phyloP scores from a whole-genome alignment of 2,113 vertebrate species.

The Pygoscelis antarcticus region DNA sequence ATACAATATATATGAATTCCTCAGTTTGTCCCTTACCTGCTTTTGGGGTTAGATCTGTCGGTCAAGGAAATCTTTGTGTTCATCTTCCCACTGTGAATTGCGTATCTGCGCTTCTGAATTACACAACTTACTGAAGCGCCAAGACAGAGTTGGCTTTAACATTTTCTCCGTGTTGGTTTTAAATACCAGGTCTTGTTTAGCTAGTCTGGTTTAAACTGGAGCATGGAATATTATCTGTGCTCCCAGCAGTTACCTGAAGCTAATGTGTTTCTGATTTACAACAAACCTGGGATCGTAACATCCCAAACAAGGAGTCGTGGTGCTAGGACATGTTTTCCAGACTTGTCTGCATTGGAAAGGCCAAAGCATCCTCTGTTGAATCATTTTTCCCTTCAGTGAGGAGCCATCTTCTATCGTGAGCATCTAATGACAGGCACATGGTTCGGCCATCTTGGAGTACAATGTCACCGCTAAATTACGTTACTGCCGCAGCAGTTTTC shows the following conservation, averaged over 20 bases:
- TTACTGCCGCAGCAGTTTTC: background rate
- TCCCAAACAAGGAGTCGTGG: background rate
- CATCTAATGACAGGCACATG: background rate
- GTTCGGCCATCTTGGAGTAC: background rate
- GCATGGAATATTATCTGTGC: background rate
- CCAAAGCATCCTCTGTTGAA: background rate
- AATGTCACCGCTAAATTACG: background rate
- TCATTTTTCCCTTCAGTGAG: background rate
- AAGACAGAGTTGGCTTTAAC: background rate
- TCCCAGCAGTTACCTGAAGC: background rate
- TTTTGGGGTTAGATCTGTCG: background rate
- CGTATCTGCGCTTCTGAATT: background rate
- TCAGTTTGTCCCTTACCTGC: background rate
- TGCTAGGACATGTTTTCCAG: background rate
- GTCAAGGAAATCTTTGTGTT: background rate
- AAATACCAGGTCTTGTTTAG: background rate
- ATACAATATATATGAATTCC: rapidly evolving
- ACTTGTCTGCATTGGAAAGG: background rate
- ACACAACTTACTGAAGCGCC: background rate
- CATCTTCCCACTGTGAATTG: background rate
- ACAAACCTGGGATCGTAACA: background rate
- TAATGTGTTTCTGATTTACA: background rate
- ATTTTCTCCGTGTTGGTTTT: background rate
- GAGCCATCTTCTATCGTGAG: background rate
- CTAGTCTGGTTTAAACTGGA: background rate